phyloP scores from a whole-genome alignment of 1,140 invertebrate genomes.

The Cotesia glomerata region DNA sequence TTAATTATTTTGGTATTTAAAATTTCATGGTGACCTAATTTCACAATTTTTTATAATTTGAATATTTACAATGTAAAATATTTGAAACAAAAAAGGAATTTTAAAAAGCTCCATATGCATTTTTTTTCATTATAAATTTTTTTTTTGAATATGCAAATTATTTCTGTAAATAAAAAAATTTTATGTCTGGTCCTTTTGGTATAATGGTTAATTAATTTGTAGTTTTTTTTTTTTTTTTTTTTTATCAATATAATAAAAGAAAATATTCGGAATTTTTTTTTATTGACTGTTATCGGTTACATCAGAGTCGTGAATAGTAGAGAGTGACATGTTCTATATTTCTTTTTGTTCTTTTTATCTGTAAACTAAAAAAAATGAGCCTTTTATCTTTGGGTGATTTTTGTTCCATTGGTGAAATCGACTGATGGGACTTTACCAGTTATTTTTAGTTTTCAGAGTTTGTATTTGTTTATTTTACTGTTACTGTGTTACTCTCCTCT shows the following conservation, averaged over 20 bases:
- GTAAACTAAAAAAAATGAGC: neutral
- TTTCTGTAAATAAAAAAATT: neutral
- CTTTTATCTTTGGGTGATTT: neutral
- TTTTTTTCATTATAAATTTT: neutral
- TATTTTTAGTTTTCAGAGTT: neutral
- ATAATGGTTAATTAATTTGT: neutral
- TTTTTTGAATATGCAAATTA: neutral
- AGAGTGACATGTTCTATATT: neutral
- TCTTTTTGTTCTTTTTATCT: neutral
- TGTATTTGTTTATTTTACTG: neutral
- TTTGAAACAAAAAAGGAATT: too few species aligned
- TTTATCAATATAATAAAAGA: neutral
- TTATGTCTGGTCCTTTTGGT: neutral
- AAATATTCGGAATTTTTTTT: constrained; percentile 12
- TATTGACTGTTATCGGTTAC: constrained; percentile 15
- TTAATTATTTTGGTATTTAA: too few species aligned
- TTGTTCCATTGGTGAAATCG: too few species aligned
- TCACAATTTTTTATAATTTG: too few species aligned
- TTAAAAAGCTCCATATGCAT: neutral
- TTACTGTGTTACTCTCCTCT: neutral
- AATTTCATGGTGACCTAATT: too few species aligned
- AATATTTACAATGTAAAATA: too few species aligned
- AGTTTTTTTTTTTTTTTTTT: neutral
- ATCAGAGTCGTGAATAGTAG: constrained; percentile 1
- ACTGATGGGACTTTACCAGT: too few species aligned